Percentiles rank a stretch among this genome's conserved stretches.
Conservation (phyloP, 2,888 invertebrate genomes). For the Agapetus fuscipes region DNA sequence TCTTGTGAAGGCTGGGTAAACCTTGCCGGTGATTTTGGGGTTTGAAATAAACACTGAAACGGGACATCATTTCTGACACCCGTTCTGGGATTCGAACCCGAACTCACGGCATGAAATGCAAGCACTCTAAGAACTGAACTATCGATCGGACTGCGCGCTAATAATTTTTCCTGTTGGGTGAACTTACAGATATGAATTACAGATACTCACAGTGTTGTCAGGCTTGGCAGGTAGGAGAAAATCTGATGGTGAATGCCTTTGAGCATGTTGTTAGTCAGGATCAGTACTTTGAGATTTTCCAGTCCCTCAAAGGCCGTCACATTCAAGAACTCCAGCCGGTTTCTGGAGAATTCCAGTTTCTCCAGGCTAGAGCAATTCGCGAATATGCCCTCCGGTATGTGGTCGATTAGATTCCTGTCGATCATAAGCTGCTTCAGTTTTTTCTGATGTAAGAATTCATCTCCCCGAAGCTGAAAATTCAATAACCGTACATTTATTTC, state of each 20-base stretch:
- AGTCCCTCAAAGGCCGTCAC: constrained; percentile 53
- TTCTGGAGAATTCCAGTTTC: constrained; percentile 58
- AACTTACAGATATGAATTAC: too few species aligned
- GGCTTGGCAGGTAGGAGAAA: constrained; percentile 52
- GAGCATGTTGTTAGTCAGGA: constrained; percentile 63
- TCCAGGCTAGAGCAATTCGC: constrained; percentile 47
- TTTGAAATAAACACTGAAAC: too few species aligned
- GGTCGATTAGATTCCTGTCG: constrained; percentile 54
- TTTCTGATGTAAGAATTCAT: constrained; percentile 45
- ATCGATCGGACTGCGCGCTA: too few species aligned
- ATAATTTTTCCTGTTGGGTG: too few species aligned
- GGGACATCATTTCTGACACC: too few species aligned
- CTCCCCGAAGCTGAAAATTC: constrained; percentile 40
- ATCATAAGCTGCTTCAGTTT: constrained; percentile 55
- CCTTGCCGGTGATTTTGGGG: too few species aligned
- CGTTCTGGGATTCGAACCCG: too few species aligned
- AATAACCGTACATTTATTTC: too few species aligned
- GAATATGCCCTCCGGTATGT: constrained; percentile 50
- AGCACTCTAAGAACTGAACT: too few species aligned
- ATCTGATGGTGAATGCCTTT: constrained; percentile 51
- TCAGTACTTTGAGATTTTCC: constrained; percentile 52
- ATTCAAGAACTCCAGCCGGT: constrained; percentile 54
- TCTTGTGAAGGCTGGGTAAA: too few species aligned
- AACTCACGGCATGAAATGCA: too few species aligned
- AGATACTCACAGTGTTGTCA: constrained; percentile 59